phyloP scores from a whole-genome alignment of 2,797 vertebrate genomes.

The Clarias platycephalus region DNA sequence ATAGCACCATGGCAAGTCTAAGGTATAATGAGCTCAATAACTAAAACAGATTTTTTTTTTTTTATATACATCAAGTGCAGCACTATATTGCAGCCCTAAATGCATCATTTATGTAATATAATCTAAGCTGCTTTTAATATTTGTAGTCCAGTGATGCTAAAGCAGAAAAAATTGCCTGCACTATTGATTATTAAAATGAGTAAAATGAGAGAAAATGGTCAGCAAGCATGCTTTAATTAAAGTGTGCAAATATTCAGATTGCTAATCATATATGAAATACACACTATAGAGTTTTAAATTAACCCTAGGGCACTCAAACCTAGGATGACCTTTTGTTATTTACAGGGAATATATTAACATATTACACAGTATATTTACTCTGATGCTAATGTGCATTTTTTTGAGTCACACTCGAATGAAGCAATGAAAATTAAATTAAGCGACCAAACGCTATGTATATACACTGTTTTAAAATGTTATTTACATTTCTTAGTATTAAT shows the following conservation, averaged over 20 bases:
- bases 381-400: slow-evolving; percentile 21
- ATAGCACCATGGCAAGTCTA: slow-evolving; percentile 21
- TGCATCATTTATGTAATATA: slow-evolving; percentile 35
- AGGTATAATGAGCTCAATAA: slow-evolving; percentile 41
- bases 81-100: slow-evolving; percentile 29
- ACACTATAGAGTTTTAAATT: slow-evolving; percentile 47
- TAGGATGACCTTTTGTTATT: slow-evolving; percentile 42
- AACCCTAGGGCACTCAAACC: slow-evolving; percentile 35
- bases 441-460: slow-evolving; percentile 14
- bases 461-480: slow-evolving; percentile 8
- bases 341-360: slow-evolving; percentile 46
- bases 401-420: slow-evolving; percentile 21
- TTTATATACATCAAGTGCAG: slow-evolving; percentile 17
- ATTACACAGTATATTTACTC: slow-evolving; percentile 42
- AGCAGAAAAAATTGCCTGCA: slow-evolving; percentile 38
- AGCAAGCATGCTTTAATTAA: slow-evolving; percentile 53
- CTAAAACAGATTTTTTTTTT: slow-evolving; percentile 35
- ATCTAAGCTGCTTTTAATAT: neutral
- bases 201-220: slow-evolving; percentile 36
- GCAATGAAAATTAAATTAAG: neutral
- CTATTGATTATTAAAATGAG: slow-evolving; percentile 32
- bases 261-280: slow-evolving; percentile 47
- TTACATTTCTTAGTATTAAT: slow-evolving; percentile 15
- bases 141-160: slow-evolving; percentile 38
- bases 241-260: slow-evolving; percentile 54